Base-by-base conservation (phyloP, 2,888 invertebrate genomes). In the Bedellia somnulentella region DNA sequence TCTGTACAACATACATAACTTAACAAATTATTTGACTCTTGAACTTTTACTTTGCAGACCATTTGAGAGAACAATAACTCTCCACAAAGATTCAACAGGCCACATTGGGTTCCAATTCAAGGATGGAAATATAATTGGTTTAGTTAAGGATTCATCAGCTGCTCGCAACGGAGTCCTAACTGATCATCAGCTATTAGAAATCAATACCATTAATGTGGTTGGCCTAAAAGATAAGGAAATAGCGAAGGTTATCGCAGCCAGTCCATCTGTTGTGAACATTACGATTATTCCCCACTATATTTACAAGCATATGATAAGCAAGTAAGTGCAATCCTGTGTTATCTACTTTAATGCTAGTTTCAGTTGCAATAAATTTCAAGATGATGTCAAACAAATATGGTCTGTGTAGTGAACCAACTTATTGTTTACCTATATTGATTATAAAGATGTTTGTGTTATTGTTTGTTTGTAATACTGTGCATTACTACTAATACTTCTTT, bases 231-330 rank as follows among this genome's bases (percentile, higher is more conserved):
- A 94, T 66, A 91, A 91, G 54, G 87, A 90, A 36, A 82, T 91
- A 44, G 81, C 82, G 2, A 81, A 81, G 41, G 81, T 94, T 42
- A 89, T 94, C 45, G 83, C 85, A 39, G 79, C 78, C 26, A 82
- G 85, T 39, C 85, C 83, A 2, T 63, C 80, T 35, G 79, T 89
- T 36, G 81, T 93, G 27, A 93, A 92, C 37, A 73, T 93, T 30
- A 93, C 93, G 22, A 79, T 89, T 37, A 90, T 94, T 77, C 94
- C 94, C n/a, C 79, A 80, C 30, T 89, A 86, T 48, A 81, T 94
- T 40, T 95, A 89, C 61, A 87, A 92, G 30, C 93, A 94, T 58
- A 92, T 95, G 85, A 82, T 93, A 53, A 93, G 90, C 75, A 88
- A 89, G 92, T 93, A 67, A 80, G 86, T 81, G 46, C n/a, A 21